A percentile compares a stretch with the other conserved stretches of the same genome.
Conservation (phyloP, 2,113 vertebrate species). For the Xenus cinereus region DNA sequence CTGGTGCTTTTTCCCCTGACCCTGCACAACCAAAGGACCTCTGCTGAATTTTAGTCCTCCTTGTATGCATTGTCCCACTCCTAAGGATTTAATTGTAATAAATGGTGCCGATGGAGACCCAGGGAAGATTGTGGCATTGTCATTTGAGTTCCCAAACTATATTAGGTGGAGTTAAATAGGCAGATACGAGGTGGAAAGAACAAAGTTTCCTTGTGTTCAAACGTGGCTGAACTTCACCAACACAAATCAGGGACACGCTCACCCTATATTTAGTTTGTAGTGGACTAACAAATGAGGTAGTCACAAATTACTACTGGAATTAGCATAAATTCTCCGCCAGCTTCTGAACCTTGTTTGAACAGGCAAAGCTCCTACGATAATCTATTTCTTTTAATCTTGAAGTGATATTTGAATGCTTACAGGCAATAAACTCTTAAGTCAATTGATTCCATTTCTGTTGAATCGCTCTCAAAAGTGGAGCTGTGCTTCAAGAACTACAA, state of each 20-base stretch:
- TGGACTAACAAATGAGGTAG: background rate
- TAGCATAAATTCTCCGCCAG: background rate
- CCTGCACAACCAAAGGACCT: background rate
- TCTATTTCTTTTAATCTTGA: background rate
- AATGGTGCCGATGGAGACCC: accelerated
- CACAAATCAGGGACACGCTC: background rate
- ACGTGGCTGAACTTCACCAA: background rate
- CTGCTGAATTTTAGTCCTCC: background rate
- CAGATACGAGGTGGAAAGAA: background rate
- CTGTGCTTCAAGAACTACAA: background rate
- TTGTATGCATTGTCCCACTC: background rate
- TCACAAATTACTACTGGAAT: background rate
- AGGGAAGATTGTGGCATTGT: background rate
- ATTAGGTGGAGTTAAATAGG: background rate
- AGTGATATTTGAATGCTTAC: background rate
- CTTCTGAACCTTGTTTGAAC: background rate
- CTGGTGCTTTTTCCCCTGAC: background rate
- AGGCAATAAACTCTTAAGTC: background rate
- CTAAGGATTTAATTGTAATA: background rate
- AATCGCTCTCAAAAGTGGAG: background rate
- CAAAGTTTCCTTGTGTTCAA: background rate
- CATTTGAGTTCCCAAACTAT: background rate
- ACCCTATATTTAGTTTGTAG: background rate
- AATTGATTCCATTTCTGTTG: slow-evolving; percentile 2
- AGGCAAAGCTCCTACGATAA: background rate